Evolutionary conservation across 1,140 invertebrate genomes (phyloP).

Genomic region (Ips nitidus): DNA sequence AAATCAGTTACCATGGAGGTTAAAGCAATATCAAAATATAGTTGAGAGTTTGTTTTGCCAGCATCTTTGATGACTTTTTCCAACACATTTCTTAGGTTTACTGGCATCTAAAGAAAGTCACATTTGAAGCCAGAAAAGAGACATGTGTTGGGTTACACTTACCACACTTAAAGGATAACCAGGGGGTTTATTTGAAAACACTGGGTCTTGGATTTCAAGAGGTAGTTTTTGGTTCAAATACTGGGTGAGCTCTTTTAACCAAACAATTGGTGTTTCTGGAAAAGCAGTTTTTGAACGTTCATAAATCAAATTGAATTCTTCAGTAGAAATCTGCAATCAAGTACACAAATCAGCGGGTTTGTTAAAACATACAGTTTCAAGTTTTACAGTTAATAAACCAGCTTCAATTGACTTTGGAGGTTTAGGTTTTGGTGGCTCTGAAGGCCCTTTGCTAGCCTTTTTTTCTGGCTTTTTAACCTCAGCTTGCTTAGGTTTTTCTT

Average conservation of each 20-base stretch:
- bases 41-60: slow-evolving; percentile 58
- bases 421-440: slow-evolving; percentile 59
- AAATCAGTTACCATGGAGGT: slow-evolving; percentile 67
- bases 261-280: slow-evolving; percentile 62
- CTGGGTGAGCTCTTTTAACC: slow-evolving; percentile 64
- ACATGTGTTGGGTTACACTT: slow-evolving; percentile 10
- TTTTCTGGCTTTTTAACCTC: slow-evolving; percentile 46
- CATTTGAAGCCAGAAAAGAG: not conserved
- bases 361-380: slow-evolving; percentile 17
- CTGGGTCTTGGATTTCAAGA: slow-evolving; percentile 62
- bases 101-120: slow-evolving; percentile 52
- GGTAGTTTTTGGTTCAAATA: slow-evolving; percentile 65
- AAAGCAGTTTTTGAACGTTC: slow-evolving; percentile 59
- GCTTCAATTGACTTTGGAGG: slow-evolving; percentile 67
- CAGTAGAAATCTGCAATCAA: slow-evolving; percentile 58
- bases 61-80: slow-evolving; percentile 60
- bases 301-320: slow-evolving; percentile 58
- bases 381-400: slow-evolving; percentile 62
- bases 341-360: not conserved
- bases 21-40: slow-evolving; percentile 67
- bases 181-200: slow-evolving; percentile 55
- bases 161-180: slow-evolving; percentile 55
- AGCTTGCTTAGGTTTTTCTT: slow-evolving; percentile 52
- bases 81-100: slow-evolving; percentile 55
- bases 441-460: slow-evolving; percentile 55